Percentiles rank a stretch among this genome's conserved stretches.
Conservation (phyloP, 1,140 invertebrate species). For the Habropoda laboriosa region DNA sequence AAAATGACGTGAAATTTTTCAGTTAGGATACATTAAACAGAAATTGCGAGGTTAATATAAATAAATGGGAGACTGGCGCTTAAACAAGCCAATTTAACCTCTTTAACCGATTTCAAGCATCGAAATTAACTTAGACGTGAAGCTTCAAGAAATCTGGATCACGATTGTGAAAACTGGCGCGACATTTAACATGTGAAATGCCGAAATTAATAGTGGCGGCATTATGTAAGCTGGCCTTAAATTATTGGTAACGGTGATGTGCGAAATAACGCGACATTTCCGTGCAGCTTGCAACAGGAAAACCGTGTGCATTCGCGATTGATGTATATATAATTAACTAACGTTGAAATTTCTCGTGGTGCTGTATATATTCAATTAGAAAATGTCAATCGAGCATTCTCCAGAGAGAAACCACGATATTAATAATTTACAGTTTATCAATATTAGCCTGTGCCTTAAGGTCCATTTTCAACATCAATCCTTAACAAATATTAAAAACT, state of each 20-base stretch:
- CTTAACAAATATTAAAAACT: too few relatives aligned
- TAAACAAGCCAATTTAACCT: neutral
- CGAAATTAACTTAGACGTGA: neutral
- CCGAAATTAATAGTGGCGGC: constrained; percentile 10
- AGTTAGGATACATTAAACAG: neutral
- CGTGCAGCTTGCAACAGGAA: too few relatives aligned
- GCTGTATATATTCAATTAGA: neutral
- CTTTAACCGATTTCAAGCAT: neutral
- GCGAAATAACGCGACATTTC: neutral
- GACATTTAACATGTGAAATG: constrained; percentile 7
- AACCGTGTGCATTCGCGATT: neutral
- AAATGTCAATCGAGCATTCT: neutral
- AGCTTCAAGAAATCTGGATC: constrained; percentile 2
- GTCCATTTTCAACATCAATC: neutral
- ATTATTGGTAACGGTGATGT: neutral
- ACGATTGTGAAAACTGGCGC: constrained; percentile 25
- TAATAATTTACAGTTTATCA: neutral
- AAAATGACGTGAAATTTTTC: too few relatives aligned
- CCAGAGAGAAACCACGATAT: neutral
- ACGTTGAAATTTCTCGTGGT: neutral
- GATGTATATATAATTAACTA: too few relatives aligned
- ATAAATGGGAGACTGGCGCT: neutral
- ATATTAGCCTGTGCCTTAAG: neutral
- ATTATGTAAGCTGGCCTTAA: neutral
- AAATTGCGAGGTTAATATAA: neutral